Percentiles rank a stretch among this genome's conserved stretches.
These are phyloP conservation scores for Astreopora myriophthalma DNA, from an alignment of 64 coral and sea anemone species.

Conservation along the genomic window DNA sequence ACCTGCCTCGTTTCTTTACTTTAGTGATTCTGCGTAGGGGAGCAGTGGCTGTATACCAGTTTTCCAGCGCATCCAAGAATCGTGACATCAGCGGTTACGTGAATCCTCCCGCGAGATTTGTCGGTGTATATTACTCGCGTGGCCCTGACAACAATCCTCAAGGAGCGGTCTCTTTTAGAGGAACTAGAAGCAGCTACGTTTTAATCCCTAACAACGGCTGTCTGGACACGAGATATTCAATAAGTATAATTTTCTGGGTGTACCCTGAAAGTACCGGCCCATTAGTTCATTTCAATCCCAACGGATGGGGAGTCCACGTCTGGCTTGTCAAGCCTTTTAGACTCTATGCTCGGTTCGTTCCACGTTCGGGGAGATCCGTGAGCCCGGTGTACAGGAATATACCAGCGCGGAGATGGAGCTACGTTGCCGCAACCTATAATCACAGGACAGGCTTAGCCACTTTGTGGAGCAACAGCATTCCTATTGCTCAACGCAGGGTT, in stretches of 20 bases:
- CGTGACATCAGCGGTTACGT: constrained; percentile 48
- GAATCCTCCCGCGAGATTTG: constrained; percentile 45
- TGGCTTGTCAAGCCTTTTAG: constrained; percentile 29
- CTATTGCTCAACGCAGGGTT: not conserved
- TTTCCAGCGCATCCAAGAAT: not conserved
- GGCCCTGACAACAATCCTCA: constrained; percentile 54
- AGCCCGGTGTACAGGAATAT: not conserved
- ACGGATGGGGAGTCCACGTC: not conserved
- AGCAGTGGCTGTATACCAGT: constrained; percentile 30
- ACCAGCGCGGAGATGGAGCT: not conserved
- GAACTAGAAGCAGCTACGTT: constrained; percentile 51
- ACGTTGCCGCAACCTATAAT: constrained; percentile 11
- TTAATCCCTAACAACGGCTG: constrained; percentile 64
- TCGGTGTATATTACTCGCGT: constrained; percentile 2
- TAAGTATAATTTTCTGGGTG: constrained; percentile 35
- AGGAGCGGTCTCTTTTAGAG: constrained; percentile 43
- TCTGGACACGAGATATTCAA: not conserved
- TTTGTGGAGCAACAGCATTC: not conserved
- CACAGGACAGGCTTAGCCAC: constrained; percentile 23
- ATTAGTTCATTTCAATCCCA: constrained; percentile 62
- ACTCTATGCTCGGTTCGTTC: constrained; percentile 29
- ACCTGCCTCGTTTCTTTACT: too few relatives aligned
- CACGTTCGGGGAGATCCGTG: not conserved
- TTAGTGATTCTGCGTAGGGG: constrained; percentile 32
- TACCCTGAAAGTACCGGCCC: constrained; percentile 45